A percentile compares a stretch with the other conserved stretches of the same genome.
Evolutionary conservation across 30 jellyfish, hydroid and myxozoan species (phyloP).

Genomic region (Phacellophora camtschatica): DNA sequence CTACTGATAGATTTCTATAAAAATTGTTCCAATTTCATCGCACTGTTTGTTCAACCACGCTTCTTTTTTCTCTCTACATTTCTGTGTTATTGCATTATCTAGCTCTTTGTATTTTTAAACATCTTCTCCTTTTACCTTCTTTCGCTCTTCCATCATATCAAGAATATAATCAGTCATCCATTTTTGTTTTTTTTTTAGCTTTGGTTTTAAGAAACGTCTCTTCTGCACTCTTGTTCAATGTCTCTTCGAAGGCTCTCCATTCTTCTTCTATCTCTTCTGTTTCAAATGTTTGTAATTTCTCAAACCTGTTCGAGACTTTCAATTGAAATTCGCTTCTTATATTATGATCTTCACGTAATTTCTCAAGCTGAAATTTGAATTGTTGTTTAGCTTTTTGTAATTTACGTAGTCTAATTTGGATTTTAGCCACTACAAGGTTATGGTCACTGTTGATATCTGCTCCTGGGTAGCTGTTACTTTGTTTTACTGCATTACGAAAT

Average conservation of each 20-base stretch:
- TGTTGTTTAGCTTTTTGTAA: not conserved
- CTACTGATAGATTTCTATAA: conserved; percentile 34
- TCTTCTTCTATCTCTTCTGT: conserved; percentile 19
- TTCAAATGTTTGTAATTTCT: not conserved
- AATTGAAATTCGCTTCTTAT: not conserved
- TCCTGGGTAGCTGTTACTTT: conserved; percentile 41
- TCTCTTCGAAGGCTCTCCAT: conserved; percentile 33
- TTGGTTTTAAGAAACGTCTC: not conserved
- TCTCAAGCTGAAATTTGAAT: not conserved
- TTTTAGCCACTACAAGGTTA: not conserved
- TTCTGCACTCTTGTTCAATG: conserved; percentile 40
- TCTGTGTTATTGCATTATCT: conserved; percentile 1
- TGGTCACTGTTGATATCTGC: conserved; percentile 13
- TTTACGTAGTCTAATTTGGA: not conserved
- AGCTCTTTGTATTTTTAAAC: conserved; percentile 20
- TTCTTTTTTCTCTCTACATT: conserved; percentile 17
- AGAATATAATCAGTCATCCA: conserved; percentile 27
- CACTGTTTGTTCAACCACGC: conserved; percentile 35
- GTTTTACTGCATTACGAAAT: conserved; percentile 21
- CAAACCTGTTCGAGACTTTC: conserved; percentile 14
- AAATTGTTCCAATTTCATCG: not conserved
- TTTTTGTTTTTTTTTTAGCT: conserved; percentile 1
- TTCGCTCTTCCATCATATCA: conserved; percentile 44
- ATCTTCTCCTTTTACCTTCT: conserved; percentile 43
- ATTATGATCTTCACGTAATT: not conserved